Evolutionary conservation across 1,140 invertebrate species (phyloP).

Genomic region (Tetraneura akinire): DNA sequence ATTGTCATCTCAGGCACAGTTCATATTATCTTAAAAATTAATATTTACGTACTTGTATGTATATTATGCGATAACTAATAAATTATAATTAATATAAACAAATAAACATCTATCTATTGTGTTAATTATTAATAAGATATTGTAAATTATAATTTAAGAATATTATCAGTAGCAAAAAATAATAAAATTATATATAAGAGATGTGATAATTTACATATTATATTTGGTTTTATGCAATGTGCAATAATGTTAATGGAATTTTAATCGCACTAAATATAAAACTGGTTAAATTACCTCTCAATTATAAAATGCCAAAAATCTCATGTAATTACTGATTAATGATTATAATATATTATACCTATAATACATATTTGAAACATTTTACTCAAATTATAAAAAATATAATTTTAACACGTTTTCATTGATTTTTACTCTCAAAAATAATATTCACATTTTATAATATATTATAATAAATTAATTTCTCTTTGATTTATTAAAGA

Average conservation of each 20-base stretch:
- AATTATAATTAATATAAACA: too few species aligned
- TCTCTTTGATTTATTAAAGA: constrained; percentile 24
- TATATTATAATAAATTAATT: neutral
- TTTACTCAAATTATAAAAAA: neutral
- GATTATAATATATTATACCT: too few species aligned
- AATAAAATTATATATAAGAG: neutral
- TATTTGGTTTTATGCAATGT: neutral
- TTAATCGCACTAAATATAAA: neutral
- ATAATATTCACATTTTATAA: neutral
- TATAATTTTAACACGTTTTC: neutral
- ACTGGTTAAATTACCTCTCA: constrained; percentile 12
- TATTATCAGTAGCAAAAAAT: neutral
- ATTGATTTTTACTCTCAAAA: neutral
- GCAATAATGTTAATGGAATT: neutral
- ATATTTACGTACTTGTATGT: too few species aligned
- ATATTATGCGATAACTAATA: too few species aligned
- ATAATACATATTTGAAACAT: neutral
- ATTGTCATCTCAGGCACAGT: too few species aligned
- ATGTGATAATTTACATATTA: neutral
- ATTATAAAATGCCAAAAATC: constrained; percentile 4
- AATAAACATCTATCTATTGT: too few species aligned
- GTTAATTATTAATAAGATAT: too few species aligned
- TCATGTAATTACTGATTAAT: too few species aligned
- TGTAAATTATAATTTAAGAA: neutral
- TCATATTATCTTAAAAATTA: too few species aligned